A percentile compares a stretch with the other conserved stretches of the same genome.
Conservation (phyloP, 2,888 invertebrate species). For the Steinernema scapterisci region DNA sequence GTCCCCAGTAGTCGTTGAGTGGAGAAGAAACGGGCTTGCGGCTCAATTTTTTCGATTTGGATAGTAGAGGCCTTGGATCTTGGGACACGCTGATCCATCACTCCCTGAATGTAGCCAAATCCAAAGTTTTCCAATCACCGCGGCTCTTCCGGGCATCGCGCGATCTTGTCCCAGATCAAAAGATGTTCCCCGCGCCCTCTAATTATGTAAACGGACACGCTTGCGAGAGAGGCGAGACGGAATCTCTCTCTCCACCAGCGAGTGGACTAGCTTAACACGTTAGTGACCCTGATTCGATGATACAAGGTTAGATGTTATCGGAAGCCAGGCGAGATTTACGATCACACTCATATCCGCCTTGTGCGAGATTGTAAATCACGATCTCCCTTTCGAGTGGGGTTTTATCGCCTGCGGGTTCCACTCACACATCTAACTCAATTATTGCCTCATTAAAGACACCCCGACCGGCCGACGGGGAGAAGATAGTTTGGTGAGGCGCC, state of each 20-base stretch:
- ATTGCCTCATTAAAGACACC: slow-evolving; percentile 16
- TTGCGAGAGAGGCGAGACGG: background rate
- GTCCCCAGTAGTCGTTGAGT: no score
- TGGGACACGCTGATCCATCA: no score
- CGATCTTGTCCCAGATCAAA: no score
- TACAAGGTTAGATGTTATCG: slow-evolving; percentile 27
- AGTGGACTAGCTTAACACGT: background rate
- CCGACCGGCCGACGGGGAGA: background rate
- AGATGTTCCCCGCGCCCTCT: no score
- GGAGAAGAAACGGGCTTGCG: no score
- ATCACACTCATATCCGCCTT: slow-evolving; percentile 17
- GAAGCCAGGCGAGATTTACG: background rate
- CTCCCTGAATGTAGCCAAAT: no score
- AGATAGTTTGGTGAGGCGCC: background rate
- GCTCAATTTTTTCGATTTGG: no score
- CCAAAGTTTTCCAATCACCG: no score
- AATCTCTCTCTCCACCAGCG: no score
- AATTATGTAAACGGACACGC: background rate
- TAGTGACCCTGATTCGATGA: slow-evolving; percentile 17
- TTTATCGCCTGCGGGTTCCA: slow-evolving; percentile 13
- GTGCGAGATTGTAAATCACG: slow-evolving; percentile 27
- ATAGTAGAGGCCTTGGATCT: no score
- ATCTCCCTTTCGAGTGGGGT: background rate
- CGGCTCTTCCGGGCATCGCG: no score
- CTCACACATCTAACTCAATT: slow-evolving; percentile 30